Evolutionary conservation across 2,797 vertebrate genomes (phyloP), one percentile per base, ranked within the genome.

Genomic region (Anguilla megastoma): DNA sequence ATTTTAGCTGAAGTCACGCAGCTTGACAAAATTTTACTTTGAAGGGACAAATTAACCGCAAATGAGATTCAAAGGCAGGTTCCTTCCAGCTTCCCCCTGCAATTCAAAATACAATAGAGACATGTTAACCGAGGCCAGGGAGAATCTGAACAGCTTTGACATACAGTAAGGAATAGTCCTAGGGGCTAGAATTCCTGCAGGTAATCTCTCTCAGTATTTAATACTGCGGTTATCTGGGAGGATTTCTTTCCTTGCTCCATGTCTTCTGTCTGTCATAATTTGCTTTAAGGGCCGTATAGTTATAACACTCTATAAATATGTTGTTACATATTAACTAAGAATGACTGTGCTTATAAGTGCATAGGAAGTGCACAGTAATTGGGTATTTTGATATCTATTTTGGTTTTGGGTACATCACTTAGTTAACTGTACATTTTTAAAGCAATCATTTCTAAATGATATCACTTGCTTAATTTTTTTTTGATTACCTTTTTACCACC

Each of bases 1-100:
- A 79, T 88, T 88, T 86, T 83, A 82, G 58, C 74, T 63, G 76
- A 60, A 41, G 21, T 86, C 56, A 86, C 85, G 41, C 52, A 0
- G 69, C 84, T 86, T 63, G 36, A 86, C 74, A 85, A 88, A 60
- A 85, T 85, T 79, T 88, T 85, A 76, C 87, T 85, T 88, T 86
- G 56, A 88, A 86, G 69, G 69, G 76, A 74, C 58, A 48, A 86
- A 86, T 88, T 86, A 86, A 86, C 33, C 74, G 18, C 63, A 80
- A 88, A 88, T 86, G 85, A 79, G 36, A 60, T 88, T 85, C 69
- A 85, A 41, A 79, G 69, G 33, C 83, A 41, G 60, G 84, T 85
- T 48, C 56, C 54, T 52, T 8, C 30, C 56, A 36, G 45, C 84
- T 86, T 69, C 74, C 41, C 84, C 16, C 84, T 63, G 54, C 71